A percentile compares a stretch with the other conserved stretches of the same genome.
Conservation (phyloP, 2,113 vertebrate genomes). For the Lophius piscatorius region DNA sequence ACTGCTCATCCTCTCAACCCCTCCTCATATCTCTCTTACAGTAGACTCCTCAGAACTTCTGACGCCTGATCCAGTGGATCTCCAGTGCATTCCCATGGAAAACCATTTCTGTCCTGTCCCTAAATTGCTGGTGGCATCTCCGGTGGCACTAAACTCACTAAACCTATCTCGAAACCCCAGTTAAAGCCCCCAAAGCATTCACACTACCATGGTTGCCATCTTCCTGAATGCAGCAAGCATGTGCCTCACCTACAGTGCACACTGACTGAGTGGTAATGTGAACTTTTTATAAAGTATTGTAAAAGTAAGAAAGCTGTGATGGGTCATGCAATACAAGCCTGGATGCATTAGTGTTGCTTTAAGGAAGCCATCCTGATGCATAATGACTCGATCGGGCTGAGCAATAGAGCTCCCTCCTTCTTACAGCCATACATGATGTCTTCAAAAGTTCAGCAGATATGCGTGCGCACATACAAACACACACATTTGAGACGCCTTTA, state of each 20-base stretch:
- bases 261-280: slow-evolving; percentile 52
- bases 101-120: slow-evolving; percentile 87
- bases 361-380: slow-evolving; percentile 71
- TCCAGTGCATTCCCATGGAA: slow-evolving; percentile 88
- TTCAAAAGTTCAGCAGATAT: slow-evolving; percentile 58
- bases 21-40: slow-evolving; percentile 61
- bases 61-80: slow-evolving; percentile 86
- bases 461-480: slow-evolving; percentile 33
- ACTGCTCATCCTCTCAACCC: slow-evolving; percentile 3
- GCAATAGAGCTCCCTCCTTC: slow-evolving; percentile 67
- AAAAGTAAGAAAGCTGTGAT: slow-evolving; percentile 43
- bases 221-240: slow-evolving; percentile 74
- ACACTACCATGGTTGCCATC: slow-evolving; percentile 40
- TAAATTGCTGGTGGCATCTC: slow-evolving; percentile 81
- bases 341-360: slow-evolving; percentile 67
- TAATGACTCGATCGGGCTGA: slow-evolving; percentile 62
- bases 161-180: slow-evolving; percentile 88
- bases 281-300: slow-evolving; percentile 38
- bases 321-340: slow-evolving; percentile 74
- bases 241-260: slow-evolving; percentile 78
- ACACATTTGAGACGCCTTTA: slow-evolving; percentile 58
- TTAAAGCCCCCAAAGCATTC: slow-evolving; percentile 75
- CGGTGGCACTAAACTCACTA: slow-evolving; percentile 90
- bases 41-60: slow-evolving; percentile 89
- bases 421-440: slow-evolving; percentile 80